These are phyloP conservation scores for Drosophila gaucha DNA, from an alignment of 2,888 invertebrate species.

Conservation along the genomic window DNA sequence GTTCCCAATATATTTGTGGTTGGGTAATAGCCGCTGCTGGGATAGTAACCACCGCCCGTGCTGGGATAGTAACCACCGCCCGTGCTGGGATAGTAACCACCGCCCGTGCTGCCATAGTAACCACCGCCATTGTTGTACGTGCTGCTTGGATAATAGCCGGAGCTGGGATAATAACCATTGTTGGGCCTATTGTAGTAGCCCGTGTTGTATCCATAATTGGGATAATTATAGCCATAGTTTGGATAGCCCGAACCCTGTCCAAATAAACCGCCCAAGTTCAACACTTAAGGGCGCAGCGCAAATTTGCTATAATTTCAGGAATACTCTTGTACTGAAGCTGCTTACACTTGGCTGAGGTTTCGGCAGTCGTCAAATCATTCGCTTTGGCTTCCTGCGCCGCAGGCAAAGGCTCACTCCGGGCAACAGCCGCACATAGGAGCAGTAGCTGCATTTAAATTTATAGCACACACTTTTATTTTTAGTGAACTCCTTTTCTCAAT, in stretches of 20 bases:
- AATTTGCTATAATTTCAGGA: conserved; percentile 7
- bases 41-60: conserved; percentile 41
- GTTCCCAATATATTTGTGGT: conserved; percentile 82
- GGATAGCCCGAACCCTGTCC: conserved; percentile 63
- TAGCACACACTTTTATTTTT: conserved; percentile 5
- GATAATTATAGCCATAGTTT: conserved; percentile 56
- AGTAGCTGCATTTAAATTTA: conserved; percentile 33
- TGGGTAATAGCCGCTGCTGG: conserved; percentile 66
- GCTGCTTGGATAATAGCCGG: conserved; percentile 40
- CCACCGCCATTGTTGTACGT: conserved; percentile 16
- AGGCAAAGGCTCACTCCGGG: conserved; percentile 31
- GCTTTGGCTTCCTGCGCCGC: conserved; percentile 26
- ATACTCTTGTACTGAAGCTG: neutral
- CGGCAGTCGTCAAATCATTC: conserved; percentile 77
- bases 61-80: conserved; percentile 38
- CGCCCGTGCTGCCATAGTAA: conserved; percentile 41
- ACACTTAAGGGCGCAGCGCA: conserved; percentile 63
- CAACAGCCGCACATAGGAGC: conserved; percentile 22
- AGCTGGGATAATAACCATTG: conserved; percentile 49
- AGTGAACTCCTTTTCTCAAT: neutral
- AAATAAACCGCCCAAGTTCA: conserved; percentile 85
- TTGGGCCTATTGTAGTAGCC: conserved; percentile 40
- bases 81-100: conserved; percentile 34
- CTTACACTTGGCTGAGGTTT: conserved; percentile 83
- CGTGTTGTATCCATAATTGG: conserved; percentile 54